phyloP scores from a whole-genome alignment of 92 coral and sea anemone genomes.

The Porites lobata region DNA sequence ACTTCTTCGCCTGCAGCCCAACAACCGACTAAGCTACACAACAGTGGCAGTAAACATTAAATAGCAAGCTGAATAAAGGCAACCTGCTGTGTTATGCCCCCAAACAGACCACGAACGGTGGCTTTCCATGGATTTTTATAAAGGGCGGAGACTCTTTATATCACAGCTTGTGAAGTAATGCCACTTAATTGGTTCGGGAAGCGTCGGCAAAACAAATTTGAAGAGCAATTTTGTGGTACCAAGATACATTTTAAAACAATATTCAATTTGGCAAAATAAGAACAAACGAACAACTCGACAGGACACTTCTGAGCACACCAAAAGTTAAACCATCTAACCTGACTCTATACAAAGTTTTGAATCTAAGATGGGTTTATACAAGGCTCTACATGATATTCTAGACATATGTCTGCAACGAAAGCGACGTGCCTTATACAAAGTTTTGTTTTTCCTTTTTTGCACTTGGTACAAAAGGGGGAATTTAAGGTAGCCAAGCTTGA shows the following conservation, averaged over 20 bases:
- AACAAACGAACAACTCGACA: background rate
- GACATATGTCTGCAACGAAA: background rate
- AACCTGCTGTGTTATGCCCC: conserved; percentile 21
- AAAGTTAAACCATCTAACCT: background rate
- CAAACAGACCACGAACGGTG: conserved; percentile 12
- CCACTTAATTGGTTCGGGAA: conserved; percentile 1
- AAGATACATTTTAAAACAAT: background rate
- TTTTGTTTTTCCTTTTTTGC: background rate
- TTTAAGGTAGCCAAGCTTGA: background rate
- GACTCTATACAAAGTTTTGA: background rate
- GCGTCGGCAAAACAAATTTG: background rate
- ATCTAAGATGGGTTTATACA: background rate
- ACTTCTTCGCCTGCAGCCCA: background rate
- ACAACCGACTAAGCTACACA: background rate
- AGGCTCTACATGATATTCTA: background rate
- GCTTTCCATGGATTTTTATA: conserved; percentile 18
- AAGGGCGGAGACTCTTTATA: conserved; percentile 38
- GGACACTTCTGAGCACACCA: background rate
- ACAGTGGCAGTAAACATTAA: conserved; percentile 7
- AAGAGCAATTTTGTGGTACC: background rate
- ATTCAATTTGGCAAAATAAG: background rate
- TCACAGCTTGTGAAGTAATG: conserved; percentile 33
- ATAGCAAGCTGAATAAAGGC: conserved; percentile 20
- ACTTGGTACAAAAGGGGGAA: background rate
- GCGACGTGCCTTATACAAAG: background rate